Base-by-base conservation (phyloP, 2,113 vertebrate species). In the Heloderma charlesbogerti region DNA sequence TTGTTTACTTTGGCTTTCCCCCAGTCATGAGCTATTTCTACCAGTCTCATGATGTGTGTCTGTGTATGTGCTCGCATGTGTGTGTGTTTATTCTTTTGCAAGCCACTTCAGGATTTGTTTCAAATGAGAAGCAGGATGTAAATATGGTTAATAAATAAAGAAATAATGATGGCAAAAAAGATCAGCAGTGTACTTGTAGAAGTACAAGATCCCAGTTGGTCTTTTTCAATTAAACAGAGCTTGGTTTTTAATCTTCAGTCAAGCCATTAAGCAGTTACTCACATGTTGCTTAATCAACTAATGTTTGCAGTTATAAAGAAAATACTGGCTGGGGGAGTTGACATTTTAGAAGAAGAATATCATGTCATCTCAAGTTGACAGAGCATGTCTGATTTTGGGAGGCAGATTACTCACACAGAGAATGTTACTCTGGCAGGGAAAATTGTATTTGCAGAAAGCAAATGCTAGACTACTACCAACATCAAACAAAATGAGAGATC, bases 261-360 rank as follows among this genome's bases (percentile, higher is more conserved):
- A 80, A 88, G 40, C 57, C 57, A 88, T 88, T 88, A 89, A 78
- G 34, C 31, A 85, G 74, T 90, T 78, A 75, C 5, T 37, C 43
- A 78, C 6, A 54, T 31, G 37, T 63, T 71, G 66, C 31, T 90
- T 85, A 74, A 89, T 84, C 79, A 83, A 71, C 72, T 72, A 71
- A 78, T 67, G 60, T 78, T 85, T 67, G 67, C 43, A 85, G 22
- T 86, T 78, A 40, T 66, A 54, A 51, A 78, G 60, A 85, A 85
- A 90, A 90, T 18, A 75, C 45, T 69, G 34, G 34, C 89, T 86
- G 31, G 20, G 43, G 22, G 25, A 90, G 29, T 15, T 69, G 51
- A 67, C 82, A 90, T 83, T 90, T 85, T 84, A 54, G 57, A 54
- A 66, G 83, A 90, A 34, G 60, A 54, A 86, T 51, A 90, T 85